A percentile compares a stretch with the other conserved stretches of the same genome.
phyloP scores from a whole-genome alignment of 2,797 vertebrate species.

The Odontamblyopus rebecca region DNA sequence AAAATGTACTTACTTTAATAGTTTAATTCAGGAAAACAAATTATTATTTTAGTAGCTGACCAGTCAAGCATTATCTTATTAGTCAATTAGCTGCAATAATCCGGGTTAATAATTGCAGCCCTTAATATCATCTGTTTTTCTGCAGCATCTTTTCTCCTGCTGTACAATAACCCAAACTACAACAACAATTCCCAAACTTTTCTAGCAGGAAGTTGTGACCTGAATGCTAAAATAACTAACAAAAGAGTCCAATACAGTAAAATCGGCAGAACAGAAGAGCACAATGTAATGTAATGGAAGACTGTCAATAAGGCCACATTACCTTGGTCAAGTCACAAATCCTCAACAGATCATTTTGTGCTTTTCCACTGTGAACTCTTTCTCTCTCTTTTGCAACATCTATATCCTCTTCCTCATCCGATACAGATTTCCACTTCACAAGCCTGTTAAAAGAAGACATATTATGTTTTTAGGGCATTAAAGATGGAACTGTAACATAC shows the following conservation, averaged over 20 bases:
- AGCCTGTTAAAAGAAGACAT: constrained; percentile 71
- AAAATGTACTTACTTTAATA: too few species aligned
- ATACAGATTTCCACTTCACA: constrained; percentile 73
- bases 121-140: not conserved
- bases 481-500: too few species aligned
- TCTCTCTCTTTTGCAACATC: constrained; percentile 89
- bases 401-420: constrained; percentile 85
- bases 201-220: not conserved
- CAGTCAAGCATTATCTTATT: not conserved
- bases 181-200: not conserved
- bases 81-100: not conserved
- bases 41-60: too few species aligned
- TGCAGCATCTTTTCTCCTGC: not conserved
- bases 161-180: not conserved
- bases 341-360: constrained; percentile 87
- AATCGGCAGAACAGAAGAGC: not conserved
- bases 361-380: constrained; percentile 83
- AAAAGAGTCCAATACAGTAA: not conserved
- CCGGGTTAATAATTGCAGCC: not conserved
- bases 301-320: not conserved
- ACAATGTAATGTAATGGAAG: not conserved
- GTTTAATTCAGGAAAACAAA: too few species aligned
- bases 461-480: too few species aligned
- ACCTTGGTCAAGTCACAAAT: constrained; percentile 94
- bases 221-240: not conserved